phyloP scores from a whole-genome alignment of 2,797 vertebrate genomes.

The Tangara arthus region DNA sequence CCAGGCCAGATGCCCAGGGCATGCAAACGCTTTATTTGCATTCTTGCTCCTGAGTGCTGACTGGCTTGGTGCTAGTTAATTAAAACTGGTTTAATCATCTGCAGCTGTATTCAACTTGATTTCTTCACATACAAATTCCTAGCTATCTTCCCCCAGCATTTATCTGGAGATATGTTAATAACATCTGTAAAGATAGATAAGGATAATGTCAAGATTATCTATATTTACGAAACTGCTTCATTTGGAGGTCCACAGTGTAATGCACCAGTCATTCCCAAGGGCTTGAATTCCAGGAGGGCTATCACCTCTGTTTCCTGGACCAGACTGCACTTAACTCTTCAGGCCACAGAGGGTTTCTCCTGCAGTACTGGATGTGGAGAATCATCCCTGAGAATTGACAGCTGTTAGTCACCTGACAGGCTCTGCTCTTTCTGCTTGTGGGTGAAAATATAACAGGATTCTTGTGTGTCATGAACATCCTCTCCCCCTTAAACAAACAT shows the following conservation, averaged over 20 bases:
- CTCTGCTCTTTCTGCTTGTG: background rate
- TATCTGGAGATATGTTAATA: background rate
- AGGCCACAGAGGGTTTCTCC: background rate
- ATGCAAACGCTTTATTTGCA: background rate
- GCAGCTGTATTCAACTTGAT: background rate
- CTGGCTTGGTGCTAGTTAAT: background rate
- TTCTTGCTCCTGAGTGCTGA: background rate
- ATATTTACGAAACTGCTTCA: background rate
- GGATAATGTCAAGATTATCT: background rate
- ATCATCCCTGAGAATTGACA: background rate
- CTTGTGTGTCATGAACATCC: background rate
- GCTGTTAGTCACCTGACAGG: background rate
- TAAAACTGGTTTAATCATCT: slow-evolving; percentile 19
- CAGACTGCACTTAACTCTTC: background rate
- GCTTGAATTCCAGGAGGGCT: background rate
- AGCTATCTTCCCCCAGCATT: background rate
- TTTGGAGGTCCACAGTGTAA: background rate
- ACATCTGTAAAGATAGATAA: background rate
- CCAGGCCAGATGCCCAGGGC: background rate
- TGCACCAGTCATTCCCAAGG: background rate
- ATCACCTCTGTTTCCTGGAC: background rate
- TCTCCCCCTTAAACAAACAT: background rate
- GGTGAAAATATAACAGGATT: background rate
- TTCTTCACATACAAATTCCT: slow-evolving; percentile 4
- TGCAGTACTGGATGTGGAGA: background rate